Conservation (phyloP, 2,888 invertebrate genomes). For the Mongoloraphidia duomilia region DNA sequence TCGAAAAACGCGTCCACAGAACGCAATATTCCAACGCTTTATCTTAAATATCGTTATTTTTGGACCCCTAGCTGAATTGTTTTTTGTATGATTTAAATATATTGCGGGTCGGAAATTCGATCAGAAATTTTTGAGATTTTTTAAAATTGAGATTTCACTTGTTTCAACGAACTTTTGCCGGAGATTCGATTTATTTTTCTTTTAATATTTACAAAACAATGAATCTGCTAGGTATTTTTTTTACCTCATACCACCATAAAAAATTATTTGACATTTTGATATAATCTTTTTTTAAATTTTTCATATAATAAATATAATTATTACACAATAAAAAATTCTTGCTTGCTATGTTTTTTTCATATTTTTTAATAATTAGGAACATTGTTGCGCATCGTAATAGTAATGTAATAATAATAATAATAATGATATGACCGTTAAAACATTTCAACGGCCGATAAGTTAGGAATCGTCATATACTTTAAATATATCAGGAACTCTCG, state of each 20-base stretch:
- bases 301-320: slow-evolving; percentile 3
- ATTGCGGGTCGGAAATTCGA: too few species aligned
- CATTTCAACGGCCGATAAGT: slow-evolving; percentile 1
- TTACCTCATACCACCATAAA: not conserved
- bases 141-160: too few species aligned
- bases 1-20: not conserved
- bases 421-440: not conserved
- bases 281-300: slow-evolving; percentile 4
- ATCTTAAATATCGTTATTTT: slow-evolving; percentile 6
- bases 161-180: too few species aligned
- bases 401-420: not conserved
- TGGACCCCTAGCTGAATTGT: slow-evolving; percentile 3
- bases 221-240: too few species aligned
- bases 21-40: not conserved
- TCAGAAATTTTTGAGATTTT: too few species aligned
- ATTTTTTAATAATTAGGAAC: slow-evolving; percentile 9
- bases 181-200: too few species aligned
- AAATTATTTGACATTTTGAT: slow-evolving; percentile 4
- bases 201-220: too few species aligned
- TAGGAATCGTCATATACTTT: slow-evolving; percentile 13
- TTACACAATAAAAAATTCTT: slow-evolving; percentile 1
- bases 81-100: too few species aligned
- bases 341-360: not conserved
- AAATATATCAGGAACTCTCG: slow-evolving; percentile 29
- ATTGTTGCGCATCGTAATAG: slow-evolving; percentile 8